Evolutionary conservation across 2,888 invertebrate species (phyloP).

Genomic region (Dasypolia templi): DNA sequence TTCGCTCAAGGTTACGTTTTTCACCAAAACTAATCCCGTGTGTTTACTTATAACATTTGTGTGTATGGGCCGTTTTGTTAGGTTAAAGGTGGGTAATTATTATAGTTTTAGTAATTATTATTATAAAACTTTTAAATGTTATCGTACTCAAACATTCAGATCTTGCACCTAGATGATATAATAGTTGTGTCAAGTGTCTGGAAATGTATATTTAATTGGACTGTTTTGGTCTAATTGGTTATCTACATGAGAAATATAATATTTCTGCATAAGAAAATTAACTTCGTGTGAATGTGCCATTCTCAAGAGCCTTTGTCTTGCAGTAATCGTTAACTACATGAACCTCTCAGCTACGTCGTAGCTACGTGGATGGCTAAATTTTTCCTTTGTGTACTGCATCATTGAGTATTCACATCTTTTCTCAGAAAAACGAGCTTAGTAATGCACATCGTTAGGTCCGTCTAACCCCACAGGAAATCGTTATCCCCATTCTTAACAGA

Average conservation of each 20-base stretch:
- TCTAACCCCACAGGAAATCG: background rate
- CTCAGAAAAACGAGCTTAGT: background rate
- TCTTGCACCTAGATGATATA: background rate
- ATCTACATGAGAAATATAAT: background rate
- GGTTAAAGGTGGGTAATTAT: constrained; percentile 11
- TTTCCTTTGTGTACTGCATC: background rate
- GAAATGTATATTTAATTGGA: background rate
- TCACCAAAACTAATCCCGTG: constrained; percentile 22
- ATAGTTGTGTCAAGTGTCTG: background rate
- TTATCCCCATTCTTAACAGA: constrained; percentile 4
- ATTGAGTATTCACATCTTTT: background rate
- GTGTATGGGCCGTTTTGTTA: constrained; percentile 10
- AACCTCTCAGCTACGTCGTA: background rate
- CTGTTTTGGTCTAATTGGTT: background rate
- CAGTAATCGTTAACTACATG: background rate
- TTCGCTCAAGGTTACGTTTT: constrained; percentile 49
- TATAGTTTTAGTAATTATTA: background rate
- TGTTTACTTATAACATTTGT: constrained; percentile 40
- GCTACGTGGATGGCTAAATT: background rate
- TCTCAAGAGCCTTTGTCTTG: background rate
- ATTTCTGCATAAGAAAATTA: background rate
- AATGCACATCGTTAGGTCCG: background rate
- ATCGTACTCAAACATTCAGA: background rate
- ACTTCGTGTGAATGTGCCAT: background rate
- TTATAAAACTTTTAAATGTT: constrained; percentile 2